A percentile compares a stretch with the other conserved stretches of the same genome.
Conservation (phyloP, 2,113 vertebrate species). For the Peromyscus polionotus region DNA sequence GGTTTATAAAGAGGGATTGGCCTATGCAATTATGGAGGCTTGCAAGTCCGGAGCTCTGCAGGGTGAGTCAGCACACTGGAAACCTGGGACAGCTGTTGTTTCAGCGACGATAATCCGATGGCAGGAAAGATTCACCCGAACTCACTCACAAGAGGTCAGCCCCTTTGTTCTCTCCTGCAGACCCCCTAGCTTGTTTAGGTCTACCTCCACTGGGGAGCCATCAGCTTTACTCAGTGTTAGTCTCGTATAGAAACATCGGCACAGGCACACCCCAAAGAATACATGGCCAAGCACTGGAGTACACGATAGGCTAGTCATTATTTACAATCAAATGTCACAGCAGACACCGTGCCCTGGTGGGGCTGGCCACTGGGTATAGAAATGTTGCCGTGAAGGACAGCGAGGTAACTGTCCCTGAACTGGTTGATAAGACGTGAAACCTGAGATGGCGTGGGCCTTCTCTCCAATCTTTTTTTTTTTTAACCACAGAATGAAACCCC, state of each 20-base stretch:
- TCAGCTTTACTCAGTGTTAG: not conserved
- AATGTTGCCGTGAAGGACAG: not conserved
- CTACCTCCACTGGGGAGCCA: not conserved
- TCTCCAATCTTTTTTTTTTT: not conserved
- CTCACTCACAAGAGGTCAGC: no score
- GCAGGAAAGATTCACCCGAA: not conserved
- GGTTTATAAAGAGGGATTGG: not conserved
- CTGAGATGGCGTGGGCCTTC: not conserved
- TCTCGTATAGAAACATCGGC: not conserved
- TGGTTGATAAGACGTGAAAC: not conserved
- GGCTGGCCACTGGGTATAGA: not conserved
- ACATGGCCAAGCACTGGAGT: not conserved
- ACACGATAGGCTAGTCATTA: not conserved
- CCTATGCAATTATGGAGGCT: not conserved
- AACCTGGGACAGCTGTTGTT: not conserved
- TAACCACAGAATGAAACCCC: not conserved
- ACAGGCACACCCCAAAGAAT: not conserved
- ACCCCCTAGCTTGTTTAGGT: not conserved
- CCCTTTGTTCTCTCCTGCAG: not conserved
- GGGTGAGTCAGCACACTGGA: not conserved
- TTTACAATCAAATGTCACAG: not conserved
- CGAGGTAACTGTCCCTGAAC: not conserved
- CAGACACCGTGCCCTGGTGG: not conserved
- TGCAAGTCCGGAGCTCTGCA: not conserved
- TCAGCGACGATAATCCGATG: not conserved